phyloP scores from a whole-genome alignment of 2,888 invertebrate species.

The Punctoribates punctum region DNA sequence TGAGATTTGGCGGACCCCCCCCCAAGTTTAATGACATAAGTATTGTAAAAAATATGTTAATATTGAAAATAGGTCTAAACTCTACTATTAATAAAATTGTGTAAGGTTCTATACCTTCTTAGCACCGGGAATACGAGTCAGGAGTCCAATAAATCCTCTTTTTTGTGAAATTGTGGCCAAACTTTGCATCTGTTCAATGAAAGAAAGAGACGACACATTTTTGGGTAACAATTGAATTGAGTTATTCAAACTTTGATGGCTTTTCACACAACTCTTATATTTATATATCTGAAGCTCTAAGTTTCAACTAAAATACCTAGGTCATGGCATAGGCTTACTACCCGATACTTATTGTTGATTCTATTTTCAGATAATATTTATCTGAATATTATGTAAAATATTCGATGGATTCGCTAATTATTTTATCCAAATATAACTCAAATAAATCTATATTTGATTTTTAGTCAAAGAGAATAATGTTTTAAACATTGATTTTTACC shows the following conservation, averaged over 20 bases:
- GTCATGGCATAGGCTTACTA: too few relatives aligned
- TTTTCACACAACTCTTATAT: too few relatives aligned
- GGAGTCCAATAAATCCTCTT: conserved; percentile 47
- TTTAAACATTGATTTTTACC: too few relatives aligned
- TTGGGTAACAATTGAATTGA: conserved; percentile 9
- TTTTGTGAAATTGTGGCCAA: conserved; percentile 48
- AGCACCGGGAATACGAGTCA: conserved; percentile 45
- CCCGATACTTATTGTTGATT: too few relatives aligned
- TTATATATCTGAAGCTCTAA: background rate
- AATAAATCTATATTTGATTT: too few relatives aligned
- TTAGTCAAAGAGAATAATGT: too few relatives aligned
- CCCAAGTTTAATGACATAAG: too few relatives aligned
- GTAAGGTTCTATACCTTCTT: background rate
- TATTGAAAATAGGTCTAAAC: background rate
- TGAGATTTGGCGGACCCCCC: too few relatives aligned
- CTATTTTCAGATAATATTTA: too few relatives aligned
- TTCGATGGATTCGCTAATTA: too few relatives aligned
- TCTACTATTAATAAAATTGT: background rate
- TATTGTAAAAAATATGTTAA: background rate
- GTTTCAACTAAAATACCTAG: background rate
- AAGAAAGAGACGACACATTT: conserved; percentile 40
- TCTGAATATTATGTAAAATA: too few relatives aligned
- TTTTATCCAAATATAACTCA: too few relatives aligned
- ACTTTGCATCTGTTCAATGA: conserved; percentile 47
- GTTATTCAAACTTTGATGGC: background rate